Conservation (phyloP, 2,888 invertebrate species). For the Stenchaetothrips biformis region DNA sequence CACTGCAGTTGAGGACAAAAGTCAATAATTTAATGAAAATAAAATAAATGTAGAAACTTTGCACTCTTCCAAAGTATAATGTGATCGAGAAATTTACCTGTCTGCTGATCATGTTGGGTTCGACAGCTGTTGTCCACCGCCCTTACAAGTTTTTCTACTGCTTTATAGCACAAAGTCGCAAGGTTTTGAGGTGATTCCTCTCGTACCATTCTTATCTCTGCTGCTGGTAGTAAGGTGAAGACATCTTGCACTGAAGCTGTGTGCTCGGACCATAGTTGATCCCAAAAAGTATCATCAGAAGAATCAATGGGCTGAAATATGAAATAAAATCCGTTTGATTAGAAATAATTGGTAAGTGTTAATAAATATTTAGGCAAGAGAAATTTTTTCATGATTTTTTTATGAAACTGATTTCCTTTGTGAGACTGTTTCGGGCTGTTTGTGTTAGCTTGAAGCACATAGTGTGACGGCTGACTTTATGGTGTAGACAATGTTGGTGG, state of each 20-base stretch:
- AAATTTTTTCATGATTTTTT: not conserved
- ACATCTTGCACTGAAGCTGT: slow-evolving; percentile 92
- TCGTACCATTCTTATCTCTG: slow-evolving; percentile 82
- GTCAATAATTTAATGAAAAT: not conserved
- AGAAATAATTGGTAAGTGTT: not conserved
- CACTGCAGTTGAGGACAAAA: slow-evolving; percentile 56
- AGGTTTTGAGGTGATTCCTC: slow-evolving; percentile 94
- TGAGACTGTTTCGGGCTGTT: too few relatives aligned
- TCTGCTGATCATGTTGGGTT: slow-evolving; percentile 85
- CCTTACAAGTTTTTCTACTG: slow-evolving; percentile 91
- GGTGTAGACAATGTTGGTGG: not conserved
- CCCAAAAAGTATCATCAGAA: slow-evolving; percentile 91
- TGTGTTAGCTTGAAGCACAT: not conserved
- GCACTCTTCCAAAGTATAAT: slow-evolving; percentile 16
- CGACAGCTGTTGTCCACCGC: slow-evolving; percentile 93
- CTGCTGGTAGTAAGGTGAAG: slow-evolving; percentile 90
- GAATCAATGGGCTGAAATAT: slow-evolving; percentile 78
- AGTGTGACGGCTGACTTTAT: not conserved
- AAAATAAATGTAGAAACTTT: slow-evolving; percentile 34
- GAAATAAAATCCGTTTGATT: not conserved
- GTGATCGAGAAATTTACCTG: slow-evolving; percentile 51
- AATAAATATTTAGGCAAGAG: not conserved
- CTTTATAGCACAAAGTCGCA: slow-evolving; percentile 96
- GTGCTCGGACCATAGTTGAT: slow-evolving; percentile 97
- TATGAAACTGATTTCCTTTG: not conserved